Percentiles rank a stretch among this genome's conserved stretches.
Evolutionary conservation across 2,113 vertebrate genomes (phyloP).

Genomic region (Willisornis vidua): DNA sequence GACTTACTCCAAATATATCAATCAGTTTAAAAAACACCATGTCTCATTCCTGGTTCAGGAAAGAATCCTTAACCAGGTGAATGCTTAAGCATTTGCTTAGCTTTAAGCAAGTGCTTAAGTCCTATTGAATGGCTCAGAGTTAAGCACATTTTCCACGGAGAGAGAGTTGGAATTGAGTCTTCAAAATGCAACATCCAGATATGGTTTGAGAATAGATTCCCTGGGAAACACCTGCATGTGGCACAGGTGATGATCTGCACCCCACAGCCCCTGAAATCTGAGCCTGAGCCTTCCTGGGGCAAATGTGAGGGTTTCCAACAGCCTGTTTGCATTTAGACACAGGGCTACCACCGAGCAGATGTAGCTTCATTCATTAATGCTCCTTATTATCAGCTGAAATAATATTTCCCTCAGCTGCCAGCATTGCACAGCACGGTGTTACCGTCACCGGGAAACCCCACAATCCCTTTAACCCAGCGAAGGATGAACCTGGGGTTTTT

Average conservation of each 20-base stretch:
- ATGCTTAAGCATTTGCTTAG: neutral
- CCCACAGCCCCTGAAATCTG: neutral
- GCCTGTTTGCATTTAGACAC: neutral
- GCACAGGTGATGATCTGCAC: neutral
- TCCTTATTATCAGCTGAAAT: constrained; percentile 39
- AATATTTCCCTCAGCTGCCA: constrained; percentile 28
- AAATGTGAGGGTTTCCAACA: neutral
- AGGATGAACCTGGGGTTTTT: constrained; percentile 29
- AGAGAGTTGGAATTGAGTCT: neutral
- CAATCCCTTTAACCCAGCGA: constrained; percentile 32
- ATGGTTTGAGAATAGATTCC: neutral
- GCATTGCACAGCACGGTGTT: neutral
- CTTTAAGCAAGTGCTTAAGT: neutral
- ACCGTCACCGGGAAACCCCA: constrained; percentile 1
- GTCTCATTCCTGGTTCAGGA: neutral
- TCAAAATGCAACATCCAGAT: neutral
- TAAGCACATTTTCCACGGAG: neutral
- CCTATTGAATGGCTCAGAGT: neutral
- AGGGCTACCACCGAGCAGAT: neutral
- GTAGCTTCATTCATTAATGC: constrained; percentile 1
- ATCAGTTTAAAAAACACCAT: constrained; percentile 52
- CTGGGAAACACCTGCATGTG: neutral
- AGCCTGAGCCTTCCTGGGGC: neutral
- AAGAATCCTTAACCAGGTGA: constrained; percentile 50
- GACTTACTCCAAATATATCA: constrained; percentile 63